Base-by-base conservation (phyloP, 2,888 invertebrate species). In the Euzetes globulus region DNA sequence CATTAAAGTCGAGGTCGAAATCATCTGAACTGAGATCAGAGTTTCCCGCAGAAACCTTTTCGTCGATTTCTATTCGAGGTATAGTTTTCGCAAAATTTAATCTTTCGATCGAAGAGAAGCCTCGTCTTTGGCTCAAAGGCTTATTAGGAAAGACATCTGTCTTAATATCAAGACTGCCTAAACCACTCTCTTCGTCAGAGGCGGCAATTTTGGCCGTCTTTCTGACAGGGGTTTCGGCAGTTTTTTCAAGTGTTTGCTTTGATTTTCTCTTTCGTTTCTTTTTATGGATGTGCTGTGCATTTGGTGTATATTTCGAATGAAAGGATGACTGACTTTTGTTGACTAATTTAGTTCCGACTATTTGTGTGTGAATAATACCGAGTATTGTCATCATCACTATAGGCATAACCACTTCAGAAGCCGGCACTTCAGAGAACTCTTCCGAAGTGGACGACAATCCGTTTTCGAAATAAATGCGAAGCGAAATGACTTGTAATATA, bases 301-400 rank as follows among this genome's bases (percentile, higher is more conserved):
- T 52, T 58, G 72, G 55, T 13, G 37, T 71, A 11, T 22, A 58
- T 17, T 50, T 72, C 17, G 72, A 72, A 27, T 55, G 29, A 22
- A 33, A 41, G 7, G 72, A 55, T 9, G 72, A 68, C 37, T 58
- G 55, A 3, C 1, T 60, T 60, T 60, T 60, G 29, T 60, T 60
- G 29, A 60, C 60, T 22, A 68, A 7, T 75, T 75, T 77, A 33
- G 78, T 78, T 9, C 78, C 78, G 6, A 84, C 90, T 79, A 92
- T 91, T 84, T 91, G 91, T 0, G 91, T 91, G 82, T 91, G 91
- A 77, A 91, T 88, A 73, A 90, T 84, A 78, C 90, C 90, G 76
- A 92, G 84, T 71, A 89, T 84, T 80, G 91, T 84, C 86, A 91
- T 89, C 84, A 91, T 86, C 71, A 88, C 84, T 78, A 87, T 84